phyloP scores from a whole-genome alignment of 2,888 invertebrate genomes.

The Ichneumoninae sp. region DNA sequence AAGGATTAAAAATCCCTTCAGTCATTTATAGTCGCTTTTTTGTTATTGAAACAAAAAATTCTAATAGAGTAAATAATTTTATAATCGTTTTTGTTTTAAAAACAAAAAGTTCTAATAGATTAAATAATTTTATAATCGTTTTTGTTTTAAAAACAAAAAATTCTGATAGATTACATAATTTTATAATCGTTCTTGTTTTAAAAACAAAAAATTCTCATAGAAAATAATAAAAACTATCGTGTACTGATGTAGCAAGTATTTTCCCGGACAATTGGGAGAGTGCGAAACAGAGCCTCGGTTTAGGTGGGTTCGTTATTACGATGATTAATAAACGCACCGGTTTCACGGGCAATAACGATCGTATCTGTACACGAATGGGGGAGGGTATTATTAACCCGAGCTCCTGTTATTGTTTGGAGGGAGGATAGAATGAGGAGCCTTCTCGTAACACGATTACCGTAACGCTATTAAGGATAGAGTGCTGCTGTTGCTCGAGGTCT shows the following conservation, averaged over 20 bases:
- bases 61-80: too few species aligned
- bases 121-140: too few species aligned
- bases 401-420: slow-evolving; percentile 67
- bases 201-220: neutral
- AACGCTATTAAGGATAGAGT: slow-evolving; percentile 72
- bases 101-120: neutral
- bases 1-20: too few species aligned
- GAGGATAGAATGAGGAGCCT: slow-evolving; percentile 54
- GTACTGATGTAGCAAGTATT: neutral
- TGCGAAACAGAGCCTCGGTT: slow-evolving; percentile 17
- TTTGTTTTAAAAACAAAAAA: too few species aligned
- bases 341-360: slow-evolving; percentile 61
- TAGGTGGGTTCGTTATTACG: slow-evolving; percentile 25
- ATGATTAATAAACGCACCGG: slow-evolving; percentile 45
- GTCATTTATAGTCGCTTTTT: too few species aligned
- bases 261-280: neutral
- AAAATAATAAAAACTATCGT: neutral
- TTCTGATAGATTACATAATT: too few species aligned
- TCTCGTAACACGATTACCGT: slow-evolving; percentile 75
- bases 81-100: too few species aligned
- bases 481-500: slow-evolving; percentile 62
- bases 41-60: neutral
- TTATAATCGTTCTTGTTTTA: too few species aligned
- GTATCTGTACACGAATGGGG: slow-evolving; percentile 57
- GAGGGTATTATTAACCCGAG: slow-evolving; percentile 55